phyloP scores from a whole-genome alignment of 1,140 invertebrate genomes.

The Teleogryllus occipitalis region DNA sequence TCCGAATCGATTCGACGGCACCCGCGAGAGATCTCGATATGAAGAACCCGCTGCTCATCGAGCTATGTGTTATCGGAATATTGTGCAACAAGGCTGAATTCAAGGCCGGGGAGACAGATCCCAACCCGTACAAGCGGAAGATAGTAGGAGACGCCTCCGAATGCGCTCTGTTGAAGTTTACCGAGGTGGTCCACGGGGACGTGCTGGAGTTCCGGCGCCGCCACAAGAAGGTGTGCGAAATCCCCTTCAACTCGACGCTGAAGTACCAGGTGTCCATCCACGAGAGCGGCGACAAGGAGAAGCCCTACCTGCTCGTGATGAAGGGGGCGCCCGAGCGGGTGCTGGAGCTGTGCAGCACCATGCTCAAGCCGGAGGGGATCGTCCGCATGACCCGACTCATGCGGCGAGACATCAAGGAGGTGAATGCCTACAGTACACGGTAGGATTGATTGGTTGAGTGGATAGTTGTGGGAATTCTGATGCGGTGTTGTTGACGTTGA shows the following conservation, averaged over 20 bases:
- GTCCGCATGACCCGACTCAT: not conserved
- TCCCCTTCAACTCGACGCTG: constrained; percentile 78
- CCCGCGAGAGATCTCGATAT: not conserved
- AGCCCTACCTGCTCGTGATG: constrained; percentile 55
- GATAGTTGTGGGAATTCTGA: too few species aligned
- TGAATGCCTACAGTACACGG: too few species aligned
- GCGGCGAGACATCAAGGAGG: not conserved
- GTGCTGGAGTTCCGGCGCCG: constrained; percentile 50
- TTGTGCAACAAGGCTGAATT: constrained; percentile 78
- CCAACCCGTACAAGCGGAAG: constrained; percentile 51
- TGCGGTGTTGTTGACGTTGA: too few species aligned
- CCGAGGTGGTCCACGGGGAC: constrained; percentile 58
- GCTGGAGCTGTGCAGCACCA: constrained; percentile 45
- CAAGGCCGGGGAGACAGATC: constrained; percentile 48
- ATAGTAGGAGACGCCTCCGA: constrained; percentile 72
- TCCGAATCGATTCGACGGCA: constrained; percentile 10
- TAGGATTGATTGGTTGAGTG: too few species aligned
- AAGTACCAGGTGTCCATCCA: constrained; percentile 76
- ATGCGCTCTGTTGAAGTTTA: constrained; percentile 68
- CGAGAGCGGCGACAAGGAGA: constrained; percentile 32
- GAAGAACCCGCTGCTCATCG: constrained; percentile 46
- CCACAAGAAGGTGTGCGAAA: constrained; percentile 69
- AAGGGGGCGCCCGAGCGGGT: constrained; percentile 69
- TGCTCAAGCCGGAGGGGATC: constrained; percentile 31
- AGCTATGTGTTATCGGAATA: constrained; percentile 53